Base-by-base conservation (phyloP, 2,113 vertebrate genomes). In the Coptodon rendalli region DNA sequence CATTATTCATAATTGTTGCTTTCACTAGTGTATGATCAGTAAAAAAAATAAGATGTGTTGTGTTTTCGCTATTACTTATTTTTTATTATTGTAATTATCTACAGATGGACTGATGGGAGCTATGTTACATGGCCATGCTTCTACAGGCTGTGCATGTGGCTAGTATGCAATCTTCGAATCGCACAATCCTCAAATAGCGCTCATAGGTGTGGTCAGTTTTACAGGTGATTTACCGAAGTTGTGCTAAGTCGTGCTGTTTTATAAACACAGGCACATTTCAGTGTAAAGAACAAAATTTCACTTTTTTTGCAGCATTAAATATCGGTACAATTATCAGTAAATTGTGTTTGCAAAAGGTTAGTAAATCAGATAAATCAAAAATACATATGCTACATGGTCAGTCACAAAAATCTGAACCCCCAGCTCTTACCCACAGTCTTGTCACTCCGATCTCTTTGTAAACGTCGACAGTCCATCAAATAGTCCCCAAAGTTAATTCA, bases 91-190 rank as follows among this genome's bases (percentile, higher is more conserved):
- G 22, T 43, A 43, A 7, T 13, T 43, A 71, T 68, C 36, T 43
- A 71, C 38, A 71, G n/a, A 16, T 2, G n/a, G 36, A 68, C 9
- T 66, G 31, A 22, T 40, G 11, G 63, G 63, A 24, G 36, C 63
- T 22, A 71, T 43, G 31, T 66, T 66, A 66, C 31, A 66, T 38
- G 31, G 61, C 31, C 17, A 36, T 38, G 61, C 17, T 36, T 66
- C 61, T 36, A 36, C 17, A 36, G 10, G 61, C 31, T 36, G 6
- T 66, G 0, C 2, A 5, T 36, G 2, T 66, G 63, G 36, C 34
- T 24, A 24, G 11, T 13, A 14, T 9, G 2, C 63, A 40, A 14
- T 40, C 63, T 68, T 22, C 0, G 0, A 40, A 68, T 40, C 1
- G 9, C 59, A 11, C 29, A 63, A 63, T 63, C 16, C 29, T 19